A percentile compares a stretch with the other conserved stretches of the same genome.
These are phyloP conservation scores for Dryobates pubescens DNA, from an alignment of 2,797 vertebrate species.

Conservation along the genomic window DNA sequence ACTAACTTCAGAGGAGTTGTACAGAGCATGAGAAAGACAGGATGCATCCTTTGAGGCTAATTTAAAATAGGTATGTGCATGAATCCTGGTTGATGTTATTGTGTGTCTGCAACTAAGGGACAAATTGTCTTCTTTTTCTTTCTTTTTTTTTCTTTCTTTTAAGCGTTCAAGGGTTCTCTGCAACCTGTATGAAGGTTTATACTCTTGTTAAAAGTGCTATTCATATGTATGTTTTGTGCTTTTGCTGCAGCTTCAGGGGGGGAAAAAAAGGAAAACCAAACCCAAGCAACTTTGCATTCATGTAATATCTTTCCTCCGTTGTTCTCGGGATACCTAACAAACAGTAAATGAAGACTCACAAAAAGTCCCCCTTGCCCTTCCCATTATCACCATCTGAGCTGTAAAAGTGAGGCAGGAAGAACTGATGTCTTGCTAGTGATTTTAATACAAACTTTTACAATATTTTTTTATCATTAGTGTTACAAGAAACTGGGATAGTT, in stretches of 20 bases:
- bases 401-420: not conserved
- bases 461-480: not conserved
- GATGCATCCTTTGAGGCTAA: conserved; percentile 3
- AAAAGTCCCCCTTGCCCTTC: not conserved
- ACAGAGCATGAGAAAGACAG: not conserved
- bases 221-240: not conserved
- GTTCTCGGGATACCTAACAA: not conserved
- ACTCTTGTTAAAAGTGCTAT: not conserved
- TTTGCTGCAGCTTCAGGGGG: not conserved
- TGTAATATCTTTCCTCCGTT: not conserved
- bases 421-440: not conserved
- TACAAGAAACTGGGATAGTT: not conserved
- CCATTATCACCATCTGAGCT: not conserved
- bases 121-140: not conserved
- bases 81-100: not conserved
- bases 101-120: not conserved
- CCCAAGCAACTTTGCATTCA: not conserved
- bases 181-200: not conserved
- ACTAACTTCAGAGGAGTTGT: not conserved
- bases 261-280: not conserved
- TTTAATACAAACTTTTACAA: not conserved
- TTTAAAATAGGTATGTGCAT: conserved; percentile 13
- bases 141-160: not conserved
- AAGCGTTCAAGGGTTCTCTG: not conserved
- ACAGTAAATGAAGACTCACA: not conserved